Evolutionary conservation across 2,888 invertebrate genomes (phyloP), one percentile per base, ranked within the genome.

Genomic region (Arrhopalites spinosus): DNA sequence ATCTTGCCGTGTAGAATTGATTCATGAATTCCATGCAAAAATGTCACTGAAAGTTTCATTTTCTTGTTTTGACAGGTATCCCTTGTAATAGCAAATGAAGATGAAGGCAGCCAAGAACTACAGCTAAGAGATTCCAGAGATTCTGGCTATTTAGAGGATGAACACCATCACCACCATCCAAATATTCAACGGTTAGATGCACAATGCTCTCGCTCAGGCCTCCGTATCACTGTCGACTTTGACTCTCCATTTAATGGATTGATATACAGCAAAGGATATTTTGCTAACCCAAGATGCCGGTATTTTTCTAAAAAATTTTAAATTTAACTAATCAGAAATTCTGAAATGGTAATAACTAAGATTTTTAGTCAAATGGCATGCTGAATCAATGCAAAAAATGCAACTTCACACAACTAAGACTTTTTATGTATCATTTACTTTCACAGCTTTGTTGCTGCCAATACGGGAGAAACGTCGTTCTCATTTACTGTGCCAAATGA

Each of bases 231-330:
- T 0, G 87, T 91, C 0, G 89, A 90, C 66, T 91, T 91, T 83
- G 86, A 88, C 11, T 88, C 89, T 77, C 87, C 89, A 0, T 91
- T 89, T 82, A 88, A 90, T 82, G 91, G 91, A 17, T 87, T 91
- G 45, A 89, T 91, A 75, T 91, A 91, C 87, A 91, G 91, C 84
- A 91, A 91, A 84, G 91, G 91, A 17, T 88, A 89, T 81, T 88
- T 89, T 83, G 88, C 87, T 79, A 90, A 91, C 84, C 88, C 90
- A 17, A 89, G 89, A 81, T 91, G 91, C 89, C 88, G 89, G 90
- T 90, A n/a, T n/a, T n/a, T n/a, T n/a, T n/a, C n/a, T n/a, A 84
- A 88, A 88, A 86, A 15, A 59, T 27, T 67, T 17, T 47, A 15
- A 20, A 17, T n/a, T 36, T 29, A 25, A 29, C 17, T 73, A 68